phyloP scores from a whole-genome alignment of 92 coral and sea anemone genomes.

The Epizoanthus fatuus region DNA sequence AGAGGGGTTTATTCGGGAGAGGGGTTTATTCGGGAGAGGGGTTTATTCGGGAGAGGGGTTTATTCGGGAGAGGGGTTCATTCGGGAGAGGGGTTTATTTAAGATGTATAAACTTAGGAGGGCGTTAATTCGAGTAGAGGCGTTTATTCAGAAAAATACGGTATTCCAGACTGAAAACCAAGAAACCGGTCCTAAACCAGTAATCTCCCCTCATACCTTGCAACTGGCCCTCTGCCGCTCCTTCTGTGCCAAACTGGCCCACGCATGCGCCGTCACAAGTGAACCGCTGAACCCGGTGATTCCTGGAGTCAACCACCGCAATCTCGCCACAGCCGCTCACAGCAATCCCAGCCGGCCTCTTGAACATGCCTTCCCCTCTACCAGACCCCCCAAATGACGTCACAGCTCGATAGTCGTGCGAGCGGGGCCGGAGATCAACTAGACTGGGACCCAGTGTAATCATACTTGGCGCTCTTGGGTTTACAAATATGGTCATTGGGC shows the following conservation, averaged over 20 bases:
- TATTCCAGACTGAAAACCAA: no score
- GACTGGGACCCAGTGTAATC: conserved; percentile 46
- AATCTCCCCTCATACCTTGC: not conserved
- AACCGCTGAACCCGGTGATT: conserved; percentile 75
- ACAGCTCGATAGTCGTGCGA: conserved; percentile 60
- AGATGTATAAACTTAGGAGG: no score
- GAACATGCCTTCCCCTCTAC: conserved; percentile 47
- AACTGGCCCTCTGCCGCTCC: conserved; percentile 42
- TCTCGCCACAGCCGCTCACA: conserved; percentile 53
- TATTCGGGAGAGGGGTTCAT: no score
- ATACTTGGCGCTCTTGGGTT: conserved; percentile 68
- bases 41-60: no score
- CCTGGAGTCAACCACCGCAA: conserved; percentile 85
- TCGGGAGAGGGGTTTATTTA: no score
- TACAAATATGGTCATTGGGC: conserved; percentile 72
- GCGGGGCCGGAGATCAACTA: conserved; percentile 16
- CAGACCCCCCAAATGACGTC: conserved; percentile 59
- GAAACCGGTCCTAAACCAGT: no score
- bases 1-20: no score
- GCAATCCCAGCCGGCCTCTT: conserved; percentile 85
- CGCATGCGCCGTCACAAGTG: conserved; percentile 37
- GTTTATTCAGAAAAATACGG: no score
- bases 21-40: no score
- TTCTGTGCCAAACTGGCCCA: conserved; percentile 55
- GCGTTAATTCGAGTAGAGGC: no score